Conservation (phyloP, 2,113 vertebrate species). For the Syrrhaptes paradoxus region DNA sequence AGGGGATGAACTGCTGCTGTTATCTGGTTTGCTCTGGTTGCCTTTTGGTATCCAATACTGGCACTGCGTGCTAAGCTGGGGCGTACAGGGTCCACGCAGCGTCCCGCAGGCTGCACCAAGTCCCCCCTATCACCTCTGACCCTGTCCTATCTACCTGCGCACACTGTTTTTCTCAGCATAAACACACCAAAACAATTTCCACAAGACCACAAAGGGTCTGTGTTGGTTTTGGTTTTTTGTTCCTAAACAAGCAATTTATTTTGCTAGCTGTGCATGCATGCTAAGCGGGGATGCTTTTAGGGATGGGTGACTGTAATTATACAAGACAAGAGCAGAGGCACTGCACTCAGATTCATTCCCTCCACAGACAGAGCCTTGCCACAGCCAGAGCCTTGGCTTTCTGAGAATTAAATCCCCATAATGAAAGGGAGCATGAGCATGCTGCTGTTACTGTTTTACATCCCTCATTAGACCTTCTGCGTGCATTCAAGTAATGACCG, state of each 20-base stretch:
- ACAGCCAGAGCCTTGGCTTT: conserved; percentile 37
- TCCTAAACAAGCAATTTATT: neutral
- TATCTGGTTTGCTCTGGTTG: neutral
- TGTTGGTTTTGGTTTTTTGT: neutral
- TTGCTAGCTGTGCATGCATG: neutral
- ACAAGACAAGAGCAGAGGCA: conserved; percentile 44
- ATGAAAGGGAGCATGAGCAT: neutral
- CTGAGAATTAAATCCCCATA: conserved; percentile 20
- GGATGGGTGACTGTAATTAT: conserved; percentile 45
- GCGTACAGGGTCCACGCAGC: too few relatives aligned
- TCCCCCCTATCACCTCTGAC: neutral
- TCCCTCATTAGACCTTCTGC: neutral
- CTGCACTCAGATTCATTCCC: conserved; percentile 10
- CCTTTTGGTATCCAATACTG: neutral
- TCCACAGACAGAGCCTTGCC: conserved; percentile 32
- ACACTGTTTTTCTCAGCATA: neutral
- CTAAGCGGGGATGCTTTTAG: conserved; percentile 35
- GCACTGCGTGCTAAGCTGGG: neutral
- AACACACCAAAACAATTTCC: neutral
- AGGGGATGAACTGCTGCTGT: neutral
- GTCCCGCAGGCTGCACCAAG: neutral
- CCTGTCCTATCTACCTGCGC: neutral
- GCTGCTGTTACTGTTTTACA: neutral
- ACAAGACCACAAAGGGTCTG: neutral
- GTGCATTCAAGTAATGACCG: neutral